Evolutionary conservation across 2,888 invertebrate genomes (phyloP), one percentile per base, ranked within the genome.

Genomic region (Cataglyphis livida): DNA sequence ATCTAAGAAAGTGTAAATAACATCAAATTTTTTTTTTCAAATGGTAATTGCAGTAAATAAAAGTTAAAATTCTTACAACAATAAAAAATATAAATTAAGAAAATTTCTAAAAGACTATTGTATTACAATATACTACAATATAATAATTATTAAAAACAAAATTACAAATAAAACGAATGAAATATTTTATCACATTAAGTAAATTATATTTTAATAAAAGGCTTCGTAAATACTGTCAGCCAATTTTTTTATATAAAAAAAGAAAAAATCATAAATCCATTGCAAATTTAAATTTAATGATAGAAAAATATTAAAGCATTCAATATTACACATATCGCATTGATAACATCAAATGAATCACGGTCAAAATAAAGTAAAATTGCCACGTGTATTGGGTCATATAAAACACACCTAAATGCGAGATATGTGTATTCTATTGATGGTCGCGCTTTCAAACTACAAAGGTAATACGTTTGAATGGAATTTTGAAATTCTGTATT

Each of bases 401-500:
- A 28, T 38, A n/a, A 41, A 65, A 75, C 28, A 44, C 12, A 3
- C 6, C 15, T 32, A 51, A 75, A 64, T 18, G 25, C 25, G 12
- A 51, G 25, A n/a, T 9, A 54, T 12, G 9, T 38, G 21, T 21
- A 51, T 75, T 21, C 38, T n/a, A 38, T 75, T 38, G 54, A 18
- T 32, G 18, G n/a, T 1, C 4, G 35, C 1, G 12, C n/a, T 7
- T 65, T 54, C 1, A 12, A 64, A 75, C 5, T 15, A n/a, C 44
- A 71, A 74, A 83, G 66, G 15, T 73, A 28, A 41, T 54, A 54
- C 68, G 64, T n/a, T 51, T 48, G 70, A 12, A 1, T 10, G 18
- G n/a, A 65, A 65, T 68, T 51, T 65, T 0, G 51, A 32, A n/a
- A 41, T 66, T 82, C 10, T 28, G 61, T 73, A 38, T 85, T 79